phyloP scores from a whole-genome alignment of 2,888 invertebrate species.

The Habroteleia sp. region DNA sequence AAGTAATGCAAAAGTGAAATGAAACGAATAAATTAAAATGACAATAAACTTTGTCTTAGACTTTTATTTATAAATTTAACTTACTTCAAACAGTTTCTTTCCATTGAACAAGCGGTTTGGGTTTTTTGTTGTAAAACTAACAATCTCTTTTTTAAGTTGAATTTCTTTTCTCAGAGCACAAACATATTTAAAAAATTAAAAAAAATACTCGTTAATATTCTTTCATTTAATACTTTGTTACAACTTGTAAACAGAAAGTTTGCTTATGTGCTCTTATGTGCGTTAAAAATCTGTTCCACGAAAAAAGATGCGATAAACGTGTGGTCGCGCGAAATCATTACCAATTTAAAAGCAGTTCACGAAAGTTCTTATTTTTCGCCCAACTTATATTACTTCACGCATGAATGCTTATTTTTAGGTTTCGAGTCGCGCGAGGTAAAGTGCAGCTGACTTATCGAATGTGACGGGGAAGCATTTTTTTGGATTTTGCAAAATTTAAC shows the following conservation, averaged over 20 bases:
- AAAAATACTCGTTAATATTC: conserved; percentile 25
- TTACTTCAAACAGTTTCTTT: too few species aligned
- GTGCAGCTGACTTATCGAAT: conserved; percentile 37
- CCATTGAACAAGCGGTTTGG: too few species aligned
- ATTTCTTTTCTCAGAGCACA: conserved; percentile 6
- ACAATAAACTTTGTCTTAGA: too few species aligned
- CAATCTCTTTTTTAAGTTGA: too few species aligned
- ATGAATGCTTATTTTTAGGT: conserved; percentile 50
- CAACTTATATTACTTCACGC: neutral
- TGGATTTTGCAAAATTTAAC: conserved; percentile 49
- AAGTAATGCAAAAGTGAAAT: too few species aligned
- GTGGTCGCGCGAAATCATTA: conserved; percentile 28
- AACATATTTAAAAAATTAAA: conserved; percentile 18
- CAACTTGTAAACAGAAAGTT: conserved; percentile 7
- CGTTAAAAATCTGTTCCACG: conserved; percentile 24
- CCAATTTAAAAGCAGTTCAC: conserved; percentile 18
- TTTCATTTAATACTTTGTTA: conserved; percentile 28
- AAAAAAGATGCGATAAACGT: conserved; percentile 23
- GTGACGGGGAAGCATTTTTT: conserved; percentile 40
- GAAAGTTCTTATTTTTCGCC: conserved; percentile 16
- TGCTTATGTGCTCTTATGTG: conserved; percentile 38
- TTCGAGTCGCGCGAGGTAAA: conserved; percentile 23
- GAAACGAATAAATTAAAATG: too few species aligned
- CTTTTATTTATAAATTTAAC: too few species aligned
- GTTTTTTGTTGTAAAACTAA: too few species aligned